Percentiles rank a stretch among this genome's conserved stretches.
Evolutionary conservation across 2,888 invertebrate genomes (phyloP).

Genomic region (Slavum lentiscoides): DNA sequence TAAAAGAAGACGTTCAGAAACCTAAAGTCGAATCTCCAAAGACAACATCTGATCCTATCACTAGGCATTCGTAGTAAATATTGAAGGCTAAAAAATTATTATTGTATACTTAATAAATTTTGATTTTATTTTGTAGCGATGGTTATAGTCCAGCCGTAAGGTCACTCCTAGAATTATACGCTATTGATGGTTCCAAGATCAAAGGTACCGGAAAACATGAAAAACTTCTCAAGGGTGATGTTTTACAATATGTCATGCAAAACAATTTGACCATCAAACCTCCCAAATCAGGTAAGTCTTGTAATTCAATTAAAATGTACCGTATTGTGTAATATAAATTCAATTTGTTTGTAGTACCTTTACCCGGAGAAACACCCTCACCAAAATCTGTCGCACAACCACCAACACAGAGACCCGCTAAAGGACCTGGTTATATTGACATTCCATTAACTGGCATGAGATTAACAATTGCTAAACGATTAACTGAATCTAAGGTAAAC

Average conservation of each 20-base stretch:
- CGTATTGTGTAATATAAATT: not conserved
- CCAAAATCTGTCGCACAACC: conserved; percentile 49
- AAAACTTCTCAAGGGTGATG: conserved; percentile 67
- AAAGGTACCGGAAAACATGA: conserved; percentile 66
- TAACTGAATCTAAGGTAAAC: conserved; percentile 67
- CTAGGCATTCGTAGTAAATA: conserved; percentile 41
- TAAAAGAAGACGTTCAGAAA: conserved; percentile 43
- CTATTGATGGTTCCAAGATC: conserved; percentile 61
- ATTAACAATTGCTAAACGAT: conserved; percentile 67
- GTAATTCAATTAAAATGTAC: not conserved
- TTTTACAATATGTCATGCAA: conserved; percentile 61
- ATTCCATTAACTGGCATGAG: conserved; percentile 67
- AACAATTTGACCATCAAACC: conserved; percentile 61
- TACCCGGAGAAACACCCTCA: conserved; percentile 55
- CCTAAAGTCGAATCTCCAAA: conserved; percentile 4
- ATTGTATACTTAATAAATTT: not conserved
- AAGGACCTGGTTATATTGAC: conserved; percentile 61
- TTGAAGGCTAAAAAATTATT: not conserved
- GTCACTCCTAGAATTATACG: conserved; percentile 66
- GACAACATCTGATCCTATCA: conserved; percentile 6
- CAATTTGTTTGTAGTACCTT: conserved; percentile 55
- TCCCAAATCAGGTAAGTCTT: conserved; percentile 58
- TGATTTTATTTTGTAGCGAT: conserved; percentile 26
- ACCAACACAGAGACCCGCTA: conserved; percentile 54
- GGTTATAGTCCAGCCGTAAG: conserved; percentile 68